Base-by-base conservation (phyloP, 1,140 invertebrate species). In the Scylla paramamosain region DNA sequence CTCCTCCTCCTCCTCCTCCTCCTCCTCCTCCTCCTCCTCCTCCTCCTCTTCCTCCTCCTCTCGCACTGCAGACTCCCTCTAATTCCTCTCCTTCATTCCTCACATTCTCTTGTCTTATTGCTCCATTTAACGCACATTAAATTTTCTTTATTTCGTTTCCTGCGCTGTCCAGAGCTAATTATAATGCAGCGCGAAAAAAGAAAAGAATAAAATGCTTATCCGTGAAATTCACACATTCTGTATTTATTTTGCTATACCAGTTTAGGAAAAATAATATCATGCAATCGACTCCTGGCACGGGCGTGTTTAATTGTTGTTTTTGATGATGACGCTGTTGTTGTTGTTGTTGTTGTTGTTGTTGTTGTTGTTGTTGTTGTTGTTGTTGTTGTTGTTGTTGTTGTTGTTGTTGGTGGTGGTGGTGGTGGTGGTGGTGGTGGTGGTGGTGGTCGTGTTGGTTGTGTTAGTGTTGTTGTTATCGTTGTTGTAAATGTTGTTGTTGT, bases 331-430 rank as follows among this genome's bases (percentile, higher is more conserved):
- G 86, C 16, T 88, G n/a, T 32, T n/a, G 45, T 39, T 87, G 39
- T 87, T 87, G 20, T 29, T 16, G 31, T 87, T 87, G 39, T 87
- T 87, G 20, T 87, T 87, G 20, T 87, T 31, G 14, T 87, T 29
- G 28, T 87, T 87, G 28, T 87, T 31, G 28, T 87, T 87, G 12
- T 87, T 87, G 28, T 87, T 87, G 28, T 87, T 87, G 20, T n/a
- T 16, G 4, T 14, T 39, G 20, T n/a, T 87, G 14, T 8, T 8
- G 20, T 67, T 67, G 20, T 67, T 48, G 46, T 48, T 48, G 4
- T 3, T 3, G 20, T 14, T 67, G 86, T 46, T 88, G 45, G 45
- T 46, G 86, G 6, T 88, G n/a, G 0, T n/a, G 45, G 10, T 88
- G 25, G n/a, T 88, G n/a, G 0, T n/a, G 32, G n/a, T 88, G 45